These are phyloP conservation scores for Polyergus mexicanus DNA, from an alignment of 1,140 invertebrate species.

Conservation along the genomic window DNA sequence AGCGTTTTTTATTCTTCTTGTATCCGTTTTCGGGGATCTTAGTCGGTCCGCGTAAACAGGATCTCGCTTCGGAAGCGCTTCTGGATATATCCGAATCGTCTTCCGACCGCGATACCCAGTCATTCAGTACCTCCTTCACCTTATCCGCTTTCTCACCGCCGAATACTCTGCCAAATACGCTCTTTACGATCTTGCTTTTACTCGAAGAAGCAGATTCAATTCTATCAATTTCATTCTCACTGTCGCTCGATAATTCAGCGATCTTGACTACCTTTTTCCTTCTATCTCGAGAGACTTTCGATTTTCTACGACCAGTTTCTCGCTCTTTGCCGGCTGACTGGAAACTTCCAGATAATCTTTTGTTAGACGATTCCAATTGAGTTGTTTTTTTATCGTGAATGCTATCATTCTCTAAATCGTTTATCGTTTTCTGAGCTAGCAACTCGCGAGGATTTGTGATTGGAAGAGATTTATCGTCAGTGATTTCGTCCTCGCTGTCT, in stretches of 20 bases:
- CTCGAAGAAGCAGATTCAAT: conserved; percentile 73
- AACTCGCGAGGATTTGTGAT: not conserved
- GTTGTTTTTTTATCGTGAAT: conserved; percentile 6
- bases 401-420: conserved; percentile 11
- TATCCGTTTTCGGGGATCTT: conserved; percentile 36
- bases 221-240: conserved; percentile 76
- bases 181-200: conserved; percentile 84
- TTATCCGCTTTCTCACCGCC: conserved; percentile 82
- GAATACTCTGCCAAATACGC: conserved; percentile 83
- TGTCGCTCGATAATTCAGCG: conserved; percentile 63
- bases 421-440: not conserved
- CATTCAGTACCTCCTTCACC: conserved; percentile 83
- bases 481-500: conserved; percentile 32
- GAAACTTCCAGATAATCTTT: conserved; percentile 31
- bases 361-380: conserved; percentile 31
- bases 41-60: not conserved
- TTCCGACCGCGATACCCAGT: conserved; percentile 83
- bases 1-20: conserved; percentile 45
- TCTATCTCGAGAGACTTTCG: conserved; percentile 36
- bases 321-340: conserved; percentile 36
- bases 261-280: conserved; percentile 58
- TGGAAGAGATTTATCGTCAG: conserved; percentile 12
- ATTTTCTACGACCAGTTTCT: conserved; percentile 53
- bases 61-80: conserved; percentile 11
- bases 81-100: conserved; percentile 74